Conservation (phyloP, 2,113 vertebrate species). For the Leucopsar rothschildi region DNA sequence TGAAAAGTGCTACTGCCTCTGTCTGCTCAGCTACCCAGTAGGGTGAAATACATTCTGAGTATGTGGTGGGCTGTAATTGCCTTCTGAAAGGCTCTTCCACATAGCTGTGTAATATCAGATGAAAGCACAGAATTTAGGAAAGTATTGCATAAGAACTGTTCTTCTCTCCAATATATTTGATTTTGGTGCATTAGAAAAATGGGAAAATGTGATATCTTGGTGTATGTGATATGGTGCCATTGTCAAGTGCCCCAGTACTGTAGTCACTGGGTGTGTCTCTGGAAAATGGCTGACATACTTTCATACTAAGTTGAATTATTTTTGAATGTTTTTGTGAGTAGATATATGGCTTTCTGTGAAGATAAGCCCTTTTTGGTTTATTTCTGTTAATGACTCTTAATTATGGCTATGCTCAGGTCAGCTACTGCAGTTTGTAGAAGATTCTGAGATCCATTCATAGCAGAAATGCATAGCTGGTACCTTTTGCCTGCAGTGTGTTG, state of each 20-base stretch:
- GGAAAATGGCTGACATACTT: neutral
- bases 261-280: neutral
- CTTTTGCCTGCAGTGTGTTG: rapidly evolving
- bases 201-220: neutral
- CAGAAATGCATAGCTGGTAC: neutral
- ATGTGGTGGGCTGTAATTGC: neutral
- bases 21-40: neutral
- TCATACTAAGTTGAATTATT: neutral
- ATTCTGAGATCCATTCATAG: neutral
- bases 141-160: neutral
- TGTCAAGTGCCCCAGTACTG: neutral
- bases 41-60: neutral
- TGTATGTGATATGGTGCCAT: rapidly evolving
- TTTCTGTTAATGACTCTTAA: neutral
- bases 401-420: neutral
- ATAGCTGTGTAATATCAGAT: neutral
- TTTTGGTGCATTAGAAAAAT: neutral
- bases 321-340: neutral
- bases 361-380: neutral
- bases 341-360: neutral
- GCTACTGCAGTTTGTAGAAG: neutral
- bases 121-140: neutral
- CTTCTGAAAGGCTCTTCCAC: neutral
- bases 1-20: neutral
- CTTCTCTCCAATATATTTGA: neutral